Base-by-base conservation (phyloP, 23 tunicate genomes). In the Diplosoma virens region DNA sequence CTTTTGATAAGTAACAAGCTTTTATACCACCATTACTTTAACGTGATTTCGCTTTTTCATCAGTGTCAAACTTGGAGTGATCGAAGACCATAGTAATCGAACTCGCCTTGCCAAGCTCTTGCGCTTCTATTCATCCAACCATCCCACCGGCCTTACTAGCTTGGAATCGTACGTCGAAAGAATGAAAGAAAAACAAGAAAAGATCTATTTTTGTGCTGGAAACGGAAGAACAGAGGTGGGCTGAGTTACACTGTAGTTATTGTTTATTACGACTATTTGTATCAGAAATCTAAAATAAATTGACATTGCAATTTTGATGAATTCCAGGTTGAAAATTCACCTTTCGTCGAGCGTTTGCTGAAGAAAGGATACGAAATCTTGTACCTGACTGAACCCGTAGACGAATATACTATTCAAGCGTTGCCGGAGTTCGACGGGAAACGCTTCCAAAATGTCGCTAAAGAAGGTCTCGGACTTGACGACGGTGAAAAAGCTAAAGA, bases 351-450 rank as follows among this genome's bases (percentile, higher is more conserved):
- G 60, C 81, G 96, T 23, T 73, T 95, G 17, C 37, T 89, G 66
- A 95, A 95, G 63, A 89, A 89, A 58, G 99, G 99, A 7, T 95
- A 89, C 60, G 99, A 95, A 64, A 87, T 95, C 46, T 0, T 95
- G 29, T 95, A 95, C 58, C 78, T 95, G 3, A 80, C 86, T 24
- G 99, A 95, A 66, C 92, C 99, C 0, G 96, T 95, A 16, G 99
- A 95, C 71, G 99, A 95, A 66, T 95, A 95, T 96, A 89, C 96
- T 59, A 81, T 95, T 65, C 99, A 95, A 81, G 96, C 92, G 33
- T 85, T 95, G 29, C 96, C 96, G 18, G 99, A 95, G 73, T 95
- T 95, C 55, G 99, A 95, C 54, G 99, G 99, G 16, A 95, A 95
- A 55, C 61, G 93, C 76, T 89, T 95, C 85, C 96, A 89, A 66